Percentiles rank a stretch among this genome's conserved stretches.
phyloP scores from a whole-genome alignment of 2,888 invertebrate species.

The Leptinotarsa tumamoca region DNA sequence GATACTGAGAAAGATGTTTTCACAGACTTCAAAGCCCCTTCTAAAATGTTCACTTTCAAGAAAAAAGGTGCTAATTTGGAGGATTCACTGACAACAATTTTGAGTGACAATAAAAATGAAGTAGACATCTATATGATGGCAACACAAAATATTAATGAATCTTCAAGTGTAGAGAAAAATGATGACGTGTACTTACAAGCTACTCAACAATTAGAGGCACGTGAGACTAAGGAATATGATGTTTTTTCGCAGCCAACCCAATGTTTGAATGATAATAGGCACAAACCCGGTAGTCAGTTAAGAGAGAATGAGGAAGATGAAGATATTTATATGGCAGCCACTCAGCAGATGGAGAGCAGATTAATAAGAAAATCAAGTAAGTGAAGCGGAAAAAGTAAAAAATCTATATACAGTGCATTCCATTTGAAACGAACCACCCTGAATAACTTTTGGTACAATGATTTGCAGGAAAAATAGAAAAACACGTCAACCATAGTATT shows the following conservation, averaged over 20 bases:
- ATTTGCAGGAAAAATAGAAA: no score
- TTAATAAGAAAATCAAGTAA: constrained; percentile 1
- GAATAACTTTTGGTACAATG: no score
- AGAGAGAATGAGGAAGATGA: constrained; percentile 21
- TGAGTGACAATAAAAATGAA: constrained; percentile 30
- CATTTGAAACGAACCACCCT: no score
- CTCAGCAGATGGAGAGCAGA: constrained; percentile 26
- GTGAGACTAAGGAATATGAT: constrained; percentile 27
- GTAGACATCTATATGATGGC: constrained; percentile 36
- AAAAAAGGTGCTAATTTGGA: constrained; percentile 39
- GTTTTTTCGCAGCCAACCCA: constrained; percentile 35
- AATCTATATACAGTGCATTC: no score
- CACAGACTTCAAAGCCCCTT: constrained; percentile 29
- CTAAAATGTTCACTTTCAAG: constrained; percentile 41
- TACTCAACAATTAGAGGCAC: constrained; percentile 46
- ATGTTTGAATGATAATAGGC: constrained; percentile 13
- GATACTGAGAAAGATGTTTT: constrained; percentile 24
- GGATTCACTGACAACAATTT: constrained; percentile 35
- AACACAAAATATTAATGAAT: constrained; percentile 42
- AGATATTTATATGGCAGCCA: constrained; percentile 39
- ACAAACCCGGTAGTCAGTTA: constrained; percentile 1
- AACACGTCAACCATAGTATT: no score
- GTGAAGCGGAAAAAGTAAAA: background rate
- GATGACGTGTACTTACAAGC: constrained; percentile 49
- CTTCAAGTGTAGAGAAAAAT: constrained; percentile 9